Base-by-base conservation (phyloP, 1,140 invertebrate species). In the Palaemon carinicauda region DNA sequence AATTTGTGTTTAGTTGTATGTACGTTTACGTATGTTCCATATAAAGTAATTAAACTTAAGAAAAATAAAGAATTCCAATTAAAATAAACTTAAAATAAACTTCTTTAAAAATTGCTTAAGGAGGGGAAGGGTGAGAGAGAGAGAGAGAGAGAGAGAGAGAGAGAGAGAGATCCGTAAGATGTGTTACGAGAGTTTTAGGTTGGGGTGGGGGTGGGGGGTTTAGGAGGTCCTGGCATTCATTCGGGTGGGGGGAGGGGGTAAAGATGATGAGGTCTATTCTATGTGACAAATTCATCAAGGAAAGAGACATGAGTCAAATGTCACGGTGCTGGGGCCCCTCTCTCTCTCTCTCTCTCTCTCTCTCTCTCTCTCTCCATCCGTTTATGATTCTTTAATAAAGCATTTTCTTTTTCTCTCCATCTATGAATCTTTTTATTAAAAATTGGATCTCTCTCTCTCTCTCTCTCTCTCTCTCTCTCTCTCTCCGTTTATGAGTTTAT, bases 251-350 rank as follows among this genome's bases (percentile, higher is more conserved):
- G 33, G 33, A 17, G 24, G 24, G 69, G 54, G 41, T 53, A 41
- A 85, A 54, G 74, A 74, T 53, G 74, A 85, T 85, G 82, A 85
- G 24, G 53, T 5, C 75, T 75, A 78, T 78, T 65, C 74, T 75
- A 74, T 4, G 82, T 85, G 82, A 85, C 82, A 85, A 85, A 85
- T 85, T 79, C 82, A 85, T 85, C 74, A 85, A 69, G 54, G 75
- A 77, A 19, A 78, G 74, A 41, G 51, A 85, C 82, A 85, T 85
- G 82, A 27, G 82, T 85, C 82, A 85, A 79, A 85, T 75, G 82
- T 85, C 82, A 50, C 33, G 51, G 24, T 9, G 15, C 82, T 69
- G 71, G 74, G 52, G 19, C 12, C 31, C 56, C 56, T 10, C 14
- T 65, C 56, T 65, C 1, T 65, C 19, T 65, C 14, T 65, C 27